Evolutionary conservation across 35 echinoderm and acorn worm species (phyloP).

Genomic region (Hemicentrotus pulcherrimus): DNA sequence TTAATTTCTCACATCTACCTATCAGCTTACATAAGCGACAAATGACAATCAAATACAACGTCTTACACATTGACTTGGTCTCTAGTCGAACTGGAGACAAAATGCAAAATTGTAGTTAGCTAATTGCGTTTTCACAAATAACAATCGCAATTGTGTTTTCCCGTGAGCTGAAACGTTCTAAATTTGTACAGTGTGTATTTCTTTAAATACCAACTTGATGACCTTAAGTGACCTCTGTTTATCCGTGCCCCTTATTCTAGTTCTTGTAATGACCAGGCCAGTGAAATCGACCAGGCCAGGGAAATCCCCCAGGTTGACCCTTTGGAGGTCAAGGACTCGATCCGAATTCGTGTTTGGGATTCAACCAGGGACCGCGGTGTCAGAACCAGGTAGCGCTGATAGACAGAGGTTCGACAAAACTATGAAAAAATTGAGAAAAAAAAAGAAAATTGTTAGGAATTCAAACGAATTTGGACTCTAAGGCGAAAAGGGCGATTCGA

Average conservation of each 20-base stretch:
- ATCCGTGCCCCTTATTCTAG: not conserved
- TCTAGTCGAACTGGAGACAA: not conserved
- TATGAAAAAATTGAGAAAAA: not conserved
- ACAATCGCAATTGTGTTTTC: not conserved
- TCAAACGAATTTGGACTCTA: too few species aligned
- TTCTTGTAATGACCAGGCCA: not conserved
- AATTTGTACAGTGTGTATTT: not conserved
- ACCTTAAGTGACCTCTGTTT: not conserved
- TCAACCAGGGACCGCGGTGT: not conserved
- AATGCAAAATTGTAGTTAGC: not conserved
- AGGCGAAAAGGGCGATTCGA: not conserved
- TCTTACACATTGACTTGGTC: not conserved
- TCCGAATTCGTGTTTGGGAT: not conserved
- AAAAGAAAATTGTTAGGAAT: too few species aligned
- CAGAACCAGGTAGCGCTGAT: not conserved
- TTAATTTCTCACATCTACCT: too few species aligned
- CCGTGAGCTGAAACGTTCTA: not conserved
- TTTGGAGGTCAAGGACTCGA: not conserved
- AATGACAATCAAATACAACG: not conserved
- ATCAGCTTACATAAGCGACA: too few species aligned
- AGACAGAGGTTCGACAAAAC: not conserved
- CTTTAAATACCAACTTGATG: not conserved
- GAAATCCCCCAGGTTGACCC: not conserved
- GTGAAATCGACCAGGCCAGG: not conserved
- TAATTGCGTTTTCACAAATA: not conserved